These are phyloP conservation scores for Catotricha subobsoleta DNA, from an alignment of 2,888 invertebrate species.

Conservation along the genomic window DNA sequence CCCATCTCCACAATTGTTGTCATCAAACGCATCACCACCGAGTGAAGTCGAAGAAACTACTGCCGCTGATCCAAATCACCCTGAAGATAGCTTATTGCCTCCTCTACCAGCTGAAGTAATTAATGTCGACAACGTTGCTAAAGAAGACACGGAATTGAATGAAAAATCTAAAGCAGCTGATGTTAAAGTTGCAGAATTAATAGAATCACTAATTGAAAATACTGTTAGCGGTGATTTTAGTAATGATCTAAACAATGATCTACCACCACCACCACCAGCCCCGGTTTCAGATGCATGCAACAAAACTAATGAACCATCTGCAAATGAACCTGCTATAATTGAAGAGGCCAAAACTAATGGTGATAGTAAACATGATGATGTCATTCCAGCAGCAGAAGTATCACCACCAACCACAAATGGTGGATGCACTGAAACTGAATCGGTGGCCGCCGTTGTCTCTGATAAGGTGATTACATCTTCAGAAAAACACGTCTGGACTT, in stretches of 20 bases:
- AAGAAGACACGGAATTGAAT: not conserved
- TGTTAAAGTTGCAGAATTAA: not conserved
- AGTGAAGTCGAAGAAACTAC: constrained; percentile 1
- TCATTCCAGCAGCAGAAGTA: constrained; percentile 2
- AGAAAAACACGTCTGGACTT: not conserved
- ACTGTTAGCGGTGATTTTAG: not conserved
- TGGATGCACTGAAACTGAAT: not conserved
- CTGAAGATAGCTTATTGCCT: constrained; percentile 1
- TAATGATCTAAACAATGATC: not conserved
- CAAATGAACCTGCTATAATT: not conserved
- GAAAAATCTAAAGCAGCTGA: not conserved
- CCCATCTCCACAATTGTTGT: constrained; percentile 8
- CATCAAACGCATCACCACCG: constrained; percentile 3
- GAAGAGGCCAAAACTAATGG: not conserved
- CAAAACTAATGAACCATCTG: not conserved
- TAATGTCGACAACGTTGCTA: not conserved
- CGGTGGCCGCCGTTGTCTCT: constrained; percentile 2
- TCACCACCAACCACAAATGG: not conserved
- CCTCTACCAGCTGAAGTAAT: not conserved
- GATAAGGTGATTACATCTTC: constrained; percentile 8
- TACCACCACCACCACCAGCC: constrained; percentile 3
- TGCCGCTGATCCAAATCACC: not conserved
- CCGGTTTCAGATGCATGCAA: not conserved
- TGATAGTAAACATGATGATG: not conserved
- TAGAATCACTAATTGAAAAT: not conserved